These are phyloP conservation scores for Papilio dardanus DNA, from an alignment of 1,140 invertebrate species.

Conservation along the genomic window DNA sequence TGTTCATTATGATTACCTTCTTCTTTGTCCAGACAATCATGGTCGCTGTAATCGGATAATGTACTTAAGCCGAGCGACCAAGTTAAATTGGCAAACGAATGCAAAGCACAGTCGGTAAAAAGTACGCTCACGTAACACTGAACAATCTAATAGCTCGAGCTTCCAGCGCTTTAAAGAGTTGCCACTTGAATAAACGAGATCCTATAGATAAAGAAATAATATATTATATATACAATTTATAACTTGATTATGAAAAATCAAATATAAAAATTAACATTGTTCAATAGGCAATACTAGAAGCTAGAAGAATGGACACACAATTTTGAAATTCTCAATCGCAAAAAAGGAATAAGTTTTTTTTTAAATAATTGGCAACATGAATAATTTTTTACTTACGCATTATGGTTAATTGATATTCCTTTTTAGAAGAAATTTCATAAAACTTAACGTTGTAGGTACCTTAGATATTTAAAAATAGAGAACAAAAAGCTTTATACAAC, in stretches of 20 bases:
- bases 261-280: too few relatives aligned
- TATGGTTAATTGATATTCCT: too few relatives aligned
- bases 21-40: not conserved
- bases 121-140: constrained; percentile 20
- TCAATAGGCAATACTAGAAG: too few relatives aligned
- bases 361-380: too few relatives aligned
- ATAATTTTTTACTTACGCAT: too few relatives aligned
- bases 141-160: constrained; percentile 6
- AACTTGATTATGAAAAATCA: not conserved
- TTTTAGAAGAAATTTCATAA: too few relatives aligned
- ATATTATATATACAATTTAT: not conserved
- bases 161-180: not conserved
- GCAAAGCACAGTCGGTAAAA: not conserved
- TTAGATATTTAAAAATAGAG: too few relatives aligned
- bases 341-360: too few relatives aligned
- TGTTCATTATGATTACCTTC: not conserved
- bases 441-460: too few relatives aligned
- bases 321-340: not conserved
- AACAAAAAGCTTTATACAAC: too few relatives aligned
- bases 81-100: constrained; percentile 19
- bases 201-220: not conserved
- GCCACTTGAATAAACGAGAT: not conserved
- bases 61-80: not conserved
- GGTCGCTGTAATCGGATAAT: constrained; percentile 15
- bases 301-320: not conserved